A percentile compares a stretch with the other conserved stretches of the same genome.
phyloP scores from a whole-genome alignment of 2,113 vertebrate genomes.

The Plecturocebus donacophilus region DNA sequence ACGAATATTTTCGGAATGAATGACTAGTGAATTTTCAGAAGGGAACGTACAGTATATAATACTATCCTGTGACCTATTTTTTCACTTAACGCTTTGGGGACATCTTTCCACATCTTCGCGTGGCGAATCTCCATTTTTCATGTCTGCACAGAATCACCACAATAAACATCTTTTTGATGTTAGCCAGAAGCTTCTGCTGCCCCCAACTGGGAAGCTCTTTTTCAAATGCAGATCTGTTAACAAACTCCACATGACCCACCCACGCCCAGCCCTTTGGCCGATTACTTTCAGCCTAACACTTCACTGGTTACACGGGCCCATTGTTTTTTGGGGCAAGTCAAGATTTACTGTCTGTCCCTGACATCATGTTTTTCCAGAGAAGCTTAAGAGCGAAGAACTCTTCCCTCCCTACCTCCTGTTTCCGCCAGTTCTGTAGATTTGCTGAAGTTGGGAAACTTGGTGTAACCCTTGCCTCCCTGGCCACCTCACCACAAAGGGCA shows the following conservation, averaged over 20 bases:
- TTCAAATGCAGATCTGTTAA: slow-evolving; percentile 40
- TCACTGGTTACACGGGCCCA: slow-evolving; percentile 15
- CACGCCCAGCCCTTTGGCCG: background rate
- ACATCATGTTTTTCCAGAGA: slow-evolving; percentile 65
- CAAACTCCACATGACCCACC: slow-evolving; percentile 46
- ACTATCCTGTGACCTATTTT: background rate
- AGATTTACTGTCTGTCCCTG: slow-evolving; percentile 63
- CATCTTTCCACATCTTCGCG: background rate
- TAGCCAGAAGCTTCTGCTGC: slow-evolving; percentile 41
- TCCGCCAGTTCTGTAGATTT: background rate
- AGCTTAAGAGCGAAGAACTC: slow-evolving; percentile 14
- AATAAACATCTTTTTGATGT: slow-evolving; percentile 64
- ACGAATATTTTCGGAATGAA: background rate
- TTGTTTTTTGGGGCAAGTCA: slow-evolving; percentile 62
- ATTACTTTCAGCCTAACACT: slow-evolving; percentile 2
- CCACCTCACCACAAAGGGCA: rapidly evolving
- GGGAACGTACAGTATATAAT: background rate
- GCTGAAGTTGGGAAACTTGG: background rate
- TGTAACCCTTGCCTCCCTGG: slow-evolving; percentile 37
- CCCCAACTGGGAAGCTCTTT: slow-evolving; percentile 33
- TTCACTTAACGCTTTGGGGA: no score
- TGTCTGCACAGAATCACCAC: slow-evolving; percentile 29
- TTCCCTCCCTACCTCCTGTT: background rate
- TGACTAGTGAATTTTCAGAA: background rate
- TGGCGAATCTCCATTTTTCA: slow-evolving; percentile 1